Base-by-base conservation (phyloP, 30 jellyfish, hydroid and myxozoan genomes). In the Nemopilema nomurai region DNA sequence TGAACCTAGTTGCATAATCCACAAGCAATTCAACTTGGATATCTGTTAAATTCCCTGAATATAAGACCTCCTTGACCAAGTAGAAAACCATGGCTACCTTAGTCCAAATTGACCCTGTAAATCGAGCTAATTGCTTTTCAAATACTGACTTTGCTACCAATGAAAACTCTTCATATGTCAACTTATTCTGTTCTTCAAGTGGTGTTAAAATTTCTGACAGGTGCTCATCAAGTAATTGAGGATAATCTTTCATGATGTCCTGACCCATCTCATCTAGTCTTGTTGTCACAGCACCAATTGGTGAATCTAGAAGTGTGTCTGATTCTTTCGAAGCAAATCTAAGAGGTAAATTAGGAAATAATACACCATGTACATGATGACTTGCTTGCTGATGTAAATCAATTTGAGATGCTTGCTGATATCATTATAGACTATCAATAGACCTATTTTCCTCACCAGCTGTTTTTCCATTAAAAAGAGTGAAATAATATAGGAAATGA, bases 21-120 rank as follows among this genome's bases (percentile, higher is more conserved):
- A 93, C 99, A 77, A 93, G 50, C 69, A 89, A 28, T 79, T 93
- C 99, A 50, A 93, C 78, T 68, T 93, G 99, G 24, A 71, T 49
- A 67, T 93, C 99, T 0, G 90, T 79, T 52, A 93, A 71, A 85
- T 75, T 76, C 0, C 96, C 99, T 22, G 90, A 67, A 65, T 74
- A 79, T 41, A 93, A 66, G 16, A 95, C 95, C 82, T 93, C 99
- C 65, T 82, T 84, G 3, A 93, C 99, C 17, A 89, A 66, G 62
- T 88, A 83, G 50, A 93, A 86, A 0, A 89, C 96, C 83, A 93
- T 63, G 13, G 99, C 97, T 1, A 89, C 89, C 20, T 93, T 83
- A 4, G 99, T 79, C 99, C 97, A 82, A 1, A 90, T 76, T 17
- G 92, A 75, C 16, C 96, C 96, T 0, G 97, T 77, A 16, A 87